These are phyloP conservation scores for Dicyrtoma fusca DNA, from an alignment of 2,888 invertebrate genomes.

Conservation along the genomic window DNA sequence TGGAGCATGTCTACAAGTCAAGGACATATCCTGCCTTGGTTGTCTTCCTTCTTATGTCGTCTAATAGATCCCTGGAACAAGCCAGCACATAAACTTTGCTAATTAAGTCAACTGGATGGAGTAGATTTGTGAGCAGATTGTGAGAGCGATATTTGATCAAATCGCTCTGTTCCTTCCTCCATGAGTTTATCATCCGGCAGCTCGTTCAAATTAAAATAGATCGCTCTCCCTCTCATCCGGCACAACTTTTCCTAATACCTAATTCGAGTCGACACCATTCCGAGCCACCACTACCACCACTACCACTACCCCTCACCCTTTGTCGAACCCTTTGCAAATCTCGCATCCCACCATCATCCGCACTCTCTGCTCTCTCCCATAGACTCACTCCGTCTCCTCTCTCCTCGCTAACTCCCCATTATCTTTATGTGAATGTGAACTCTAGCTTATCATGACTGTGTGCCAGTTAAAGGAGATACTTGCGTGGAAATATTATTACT, in stretches of 20 bases:
- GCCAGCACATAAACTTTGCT: conserved; percentile 42
- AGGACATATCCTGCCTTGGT: conserved; percentile 5
- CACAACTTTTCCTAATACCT: conserved; percentile 46
- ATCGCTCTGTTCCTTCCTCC: conserved; percentile 37
- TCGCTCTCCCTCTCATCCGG: conserved; percentile 37
- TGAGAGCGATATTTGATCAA: conserved; percentile 43
- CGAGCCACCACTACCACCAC: not conserved
- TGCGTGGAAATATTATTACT: too few species aligned
- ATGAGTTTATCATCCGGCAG: conserved; percentile 38
- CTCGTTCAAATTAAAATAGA: conserved; percentile 48
- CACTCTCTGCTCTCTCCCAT: too few species aligned
- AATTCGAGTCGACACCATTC: conserved; percentile 33
- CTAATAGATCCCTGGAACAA: conserved; percentile 20
- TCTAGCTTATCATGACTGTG: too few species aligned
- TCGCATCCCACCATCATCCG: too few species aligned
- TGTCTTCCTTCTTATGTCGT: conserved; percentile 13
- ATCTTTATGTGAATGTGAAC: conserved; percentile 18
- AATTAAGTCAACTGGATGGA: conserved; percentile 41
- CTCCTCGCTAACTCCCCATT: not conserved
- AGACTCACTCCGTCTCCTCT: too few species aligned
- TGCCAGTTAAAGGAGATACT: too few species aligned
- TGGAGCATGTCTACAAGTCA: conserved; percentile 18
- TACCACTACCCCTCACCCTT: conserved; percentile 6
- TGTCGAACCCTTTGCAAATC: not conserved
- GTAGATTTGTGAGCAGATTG: conserved; percentile 34